phyloP scores from a whole-genome alignment of 2,113 vertebrate genomes.

The Cephalopterus ornatus region DNA sequence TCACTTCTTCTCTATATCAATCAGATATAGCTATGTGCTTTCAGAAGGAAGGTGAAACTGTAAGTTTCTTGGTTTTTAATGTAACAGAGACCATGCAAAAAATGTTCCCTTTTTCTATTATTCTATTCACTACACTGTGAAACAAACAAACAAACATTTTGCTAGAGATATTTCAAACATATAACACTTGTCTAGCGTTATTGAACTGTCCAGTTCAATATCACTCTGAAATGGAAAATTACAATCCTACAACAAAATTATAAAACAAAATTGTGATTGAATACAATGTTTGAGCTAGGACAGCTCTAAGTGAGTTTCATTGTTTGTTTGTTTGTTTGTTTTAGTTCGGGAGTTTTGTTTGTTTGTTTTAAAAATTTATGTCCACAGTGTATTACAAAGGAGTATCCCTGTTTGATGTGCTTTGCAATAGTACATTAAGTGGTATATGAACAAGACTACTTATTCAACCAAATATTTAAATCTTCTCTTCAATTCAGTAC shows the following conservation, averaged over 20 bases:
- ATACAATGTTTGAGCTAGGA: not conserved
- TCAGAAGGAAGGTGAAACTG: not conserved
- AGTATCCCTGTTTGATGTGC: not conserved
- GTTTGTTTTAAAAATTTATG: not conserved
- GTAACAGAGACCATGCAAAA: not conserved
- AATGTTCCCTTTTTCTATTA: not conserved
- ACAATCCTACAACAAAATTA: not conserved
- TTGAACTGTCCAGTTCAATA: not conserved
- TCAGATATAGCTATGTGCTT: not conserved
- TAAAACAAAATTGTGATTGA: not conserved
- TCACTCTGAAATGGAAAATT: not conserved
- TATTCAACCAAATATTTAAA: not conserved
- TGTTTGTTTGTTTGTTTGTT: fast-evolving
- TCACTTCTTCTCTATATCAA: not conserved
- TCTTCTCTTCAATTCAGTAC: not conserved
- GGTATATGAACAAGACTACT: not conserved
- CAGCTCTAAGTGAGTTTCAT: not conserved
- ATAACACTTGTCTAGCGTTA: not conserved
- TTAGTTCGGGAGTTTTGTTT: not conserved
- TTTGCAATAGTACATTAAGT: not conserved
- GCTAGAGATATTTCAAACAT: not conserved
- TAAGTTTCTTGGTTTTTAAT: not conserved
- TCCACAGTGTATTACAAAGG: not conserved
- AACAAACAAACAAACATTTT: not conserved
- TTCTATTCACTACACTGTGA: not conserved